Percentiles rank a stretch among this genome's conserved stretches.
Evolutionary conservation across 2,113 vertebrate genomes (phyloP).

Genomic region (Callospermophilus lateralis): DNA sequence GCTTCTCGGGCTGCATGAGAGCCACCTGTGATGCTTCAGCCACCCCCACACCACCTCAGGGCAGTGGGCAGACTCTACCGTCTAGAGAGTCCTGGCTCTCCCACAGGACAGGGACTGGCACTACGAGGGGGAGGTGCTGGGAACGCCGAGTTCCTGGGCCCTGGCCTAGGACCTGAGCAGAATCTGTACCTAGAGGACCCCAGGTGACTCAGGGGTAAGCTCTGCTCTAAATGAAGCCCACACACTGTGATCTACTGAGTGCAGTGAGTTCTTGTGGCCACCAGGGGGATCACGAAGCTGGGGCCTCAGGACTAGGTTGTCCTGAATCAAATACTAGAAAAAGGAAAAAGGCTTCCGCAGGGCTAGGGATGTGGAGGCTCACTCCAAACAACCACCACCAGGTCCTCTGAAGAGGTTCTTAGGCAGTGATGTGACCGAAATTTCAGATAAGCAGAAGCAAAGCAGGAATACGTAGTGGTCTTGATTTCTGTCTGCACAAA

Average conservation of each 20-base stretch:
- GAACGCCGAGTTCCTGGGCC: not conserved
- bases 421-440: not conserved
- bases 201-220: not conserved
- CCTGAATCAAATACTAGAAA: not conserved
- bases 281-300: conserved; percentile 41
- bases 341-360: not conserved
- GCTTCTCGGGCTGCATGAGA: not conserved
- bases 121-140: not conserved
- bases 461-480: not conserved
- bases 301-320: not conserved
- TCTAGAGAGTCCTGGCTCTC: not conserved
- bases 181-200: not conserved
- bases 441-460: not conserved
- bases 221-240: not conserved
- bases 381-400: not conserved
- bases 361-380: not conserved
- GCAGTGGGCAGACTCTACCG: not conserved
- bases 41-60: not conserved
- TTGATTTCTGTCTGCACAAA: not conserved
- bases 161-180: not conserved
- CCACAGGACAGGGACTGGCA: not conserved
- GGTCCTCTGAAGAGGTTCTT: not conserved
- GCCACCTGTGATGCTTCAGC: too few species aligned
- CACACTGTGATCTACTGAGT: not conserved
- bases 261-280: not conserved